Conservation (phyloP, 1,140 invertebrate genomes). For the Ladona fulva region DNA sequence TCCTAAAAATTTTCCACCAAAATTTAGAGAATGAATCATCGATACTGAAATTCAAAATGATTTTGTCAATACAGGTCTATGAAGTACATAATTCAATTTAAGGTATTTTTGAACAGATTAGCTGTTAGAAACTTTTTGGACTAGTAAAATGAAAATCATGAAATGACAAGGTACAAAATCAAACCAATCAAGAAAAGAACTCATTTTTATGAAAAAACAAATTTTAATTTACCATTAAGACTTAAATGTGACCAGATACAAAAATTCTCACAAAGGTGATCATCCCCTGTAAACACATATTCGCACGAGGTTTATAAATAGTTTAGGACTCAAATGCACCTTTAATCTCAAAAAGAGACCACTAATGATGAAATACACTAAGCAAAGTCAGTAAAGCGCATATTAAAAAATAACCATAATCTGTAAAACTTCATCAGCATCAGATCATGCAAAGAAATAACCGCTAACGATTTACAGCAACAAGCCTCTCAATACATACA, state of each 20-base stretch:
- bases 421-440: not conserved
- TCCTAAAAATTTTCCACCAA: no score
- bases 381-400: not conserved
- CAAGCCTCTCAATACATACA: not conserved
- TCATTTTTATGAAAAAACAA: not conserved
- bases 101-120: no score
- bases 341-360: not conserved
- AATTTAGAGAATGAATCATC: no score
- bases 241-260: not conserved
- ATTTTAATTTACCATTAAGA: not conserved
- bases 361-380: not conserved
- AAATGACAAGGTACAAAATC: no score
- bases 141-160: no score
- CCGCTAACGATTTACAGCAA: not conserved
- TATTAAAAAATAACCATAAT: not conserved
- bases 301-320: not conserved
- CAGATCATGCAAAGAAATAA: not conserved
- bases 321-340: not conserved
- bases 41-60: no score
- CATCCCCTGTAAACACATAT: not conserved
- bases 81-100: no score
- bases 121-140: no score
- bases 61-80: no score
- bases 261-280: conserved; percentile 2
- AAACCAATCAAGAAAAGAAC: not conserved